Conservation (phyloP, 2,888 invertebrate genomes). For the Epistrophella euchroma region DNA sequence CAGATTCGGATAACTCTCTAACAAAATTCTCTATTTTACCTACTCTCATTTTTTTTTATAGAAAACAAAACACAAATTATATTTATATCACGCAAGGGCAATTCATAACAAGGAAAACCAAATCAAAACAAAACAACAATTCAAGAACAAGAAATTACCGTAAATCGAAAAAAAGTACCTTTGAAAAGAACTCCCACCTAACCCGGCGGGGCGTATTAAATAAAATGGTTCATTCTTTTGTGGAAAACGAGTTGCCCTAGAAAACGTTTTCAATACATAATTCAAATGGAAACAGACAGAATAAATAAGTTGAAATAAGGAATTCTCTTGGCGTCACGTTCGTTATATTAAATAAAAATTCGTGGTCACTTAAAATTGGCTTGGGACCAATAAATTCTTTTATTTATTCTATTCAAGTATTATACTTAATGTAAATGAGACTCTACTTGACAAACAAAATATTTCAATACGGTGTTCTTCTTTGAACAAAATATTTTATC, state of each 20-base stretch:
- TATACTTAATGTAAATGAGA: neutral
- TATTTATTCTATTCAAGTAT: constrained; percentile 3
- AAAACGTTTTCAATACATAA: constrained; percentile 61
- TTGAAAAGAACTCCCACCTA: neutral
- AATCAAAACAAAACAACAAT: constrained; percentile 36
- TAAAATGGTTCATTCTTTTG: neutral
- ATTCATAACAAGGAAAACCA: constrained; percentile 19
- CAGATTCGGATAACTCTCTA: no score
- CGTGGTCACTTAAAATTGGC: constrained; percentile 12
- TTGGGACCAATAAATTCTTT: neutral
- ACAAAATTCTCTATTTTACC: no score
- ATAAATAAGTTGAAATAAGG: constrained; percentile 44
- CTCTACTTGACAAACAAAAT: constrained; percentile 4
- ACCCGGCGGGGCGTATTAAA: neutral
- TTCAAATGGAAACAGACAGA: constrained; percentile 55
- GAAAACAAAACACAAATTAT: constrained; percentile 53
- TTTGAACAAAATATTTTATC: neutral
- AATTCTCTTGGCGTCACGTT: constrained; percentile 48
- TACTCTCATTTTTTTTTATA: neutral
- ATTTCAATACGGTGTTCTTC: neutral
- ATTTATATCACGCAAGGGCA: constrained; percentile 57
- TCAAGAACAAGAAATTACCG: neutral
- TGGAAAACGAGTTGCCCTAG: constrained; percentile 19
- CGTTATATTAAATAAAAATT: constrained; percentile 42
- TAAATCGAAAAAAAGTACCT: constrained; percentile 5